These are phyloP conservation scores for Actinernus sp. DNA, from an alignment of 92 coral and sea anemone genomes.

Conservation along the genomic window DNA sequence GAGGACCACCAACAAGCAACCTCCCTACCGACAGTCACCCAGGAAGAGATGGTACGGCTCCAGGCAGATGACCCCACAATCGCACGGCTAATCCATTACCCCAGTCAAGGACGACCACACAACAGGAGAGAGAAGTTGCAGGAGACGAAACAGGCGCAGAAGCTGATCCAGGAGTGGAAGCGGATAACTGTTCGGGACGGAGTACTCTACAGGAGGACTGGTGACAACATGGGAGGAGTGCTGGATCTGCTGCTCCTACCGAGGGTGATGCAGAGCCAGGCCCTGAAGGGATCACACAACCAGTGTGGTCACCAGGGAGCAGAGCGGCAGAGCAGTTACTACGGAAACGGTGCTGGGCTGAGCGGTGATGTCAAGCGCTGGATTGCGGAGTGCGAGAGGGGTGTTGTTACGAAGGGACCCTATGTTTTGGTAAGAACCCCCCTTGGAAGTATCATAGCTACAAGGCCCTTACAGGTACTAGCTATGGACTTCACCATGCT, in stretches of 20 bases:
- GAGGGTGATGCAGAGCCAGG: conserved; percentile 11
- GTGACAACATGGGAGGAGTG: conserved; percentile 18
- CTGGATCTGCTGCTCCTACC: conserved; percentile 35
- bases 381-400: conserved; percentile 50
- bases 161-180: conserved; percentile 35
- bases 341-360: conserved; percentile 64
- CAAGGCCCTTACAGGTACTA: conserved; percentile 62
- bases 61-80: conserved; percentile 21
- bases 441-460: conserved; percentile 54
- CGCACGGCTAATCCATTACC: conserved; percentile 33
- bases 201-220: conserved; percentile 38
- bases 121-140: neutral
- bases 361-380: conserved; percentile 52
- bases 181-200: conserved; percentile 31
- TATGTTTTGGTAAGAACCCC: conserved; percentile 48
- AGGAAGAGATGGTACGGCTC: conserved; percentile 8
- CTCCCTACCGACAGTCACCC: conserved; percentile 21
- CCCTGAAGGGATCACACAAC: conserved; percentile 36
- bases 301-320: conserved; percentile 65
- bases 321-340: conserved; percentile 54
- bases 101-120: conserved; percentile 11
- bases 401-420: conserved; percentile 58
- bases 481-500: no score
- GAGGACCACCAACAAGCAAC: conserved; percentile 39
- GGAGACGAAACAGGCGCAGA: conserved; percentile 6